Evolutionary conservation across 2,797 vertebrate species (phyloP), one percentile per base, ranked within the genome.

Genomic region (Sebastes dallii): DNA sequence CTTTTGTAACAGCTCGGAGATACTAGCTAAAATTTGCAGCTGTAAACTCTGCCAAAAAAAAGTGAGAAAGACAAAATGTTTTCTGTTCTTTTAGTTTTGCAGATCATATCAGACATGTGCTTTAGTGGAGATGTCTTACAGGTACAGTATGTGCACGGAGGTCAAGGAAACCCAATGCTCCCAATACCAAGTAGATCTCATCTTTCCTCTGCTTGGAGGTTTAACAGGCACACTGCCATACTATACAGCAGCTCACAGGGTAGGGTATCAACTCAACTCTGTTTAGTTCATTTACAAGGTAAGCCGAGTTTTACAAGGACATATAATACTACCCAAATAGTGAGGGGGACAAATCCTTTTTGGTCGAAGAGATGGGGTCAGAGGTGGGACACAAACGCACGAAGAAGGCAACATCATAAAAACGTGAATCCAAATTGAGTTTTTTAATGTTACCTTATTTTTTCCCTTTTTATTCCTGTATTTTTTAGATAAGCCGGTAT

Each of bases 271-370:
- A 46, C 42, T 86, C 67, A 65, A 66, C 82, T 84, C 88, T 87
- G 66, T 89, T 87, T 84, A 86, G 87, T 88, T 69, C 59, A 65
- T 91, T 93, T 91, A 90, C 75, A 85, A 85, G 79, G 80, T 82
- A 82, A 91, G 78, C 25, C 83, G 81, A 91, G 86, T 66, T 92
- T 91, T 85, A 88, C 76, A 70, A 79, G 84, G 71, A 72, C 5
- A 85, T 69, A 54, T 81, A 76, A 66, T 82, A 69, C 79, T 75
- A 39, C 65, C 80, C 72, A 85, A 85, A 90, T 72, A 70, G 77
- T 81, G 69, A 66, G 20, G 61, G 30, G 22, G 9, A 3, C 20
- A 50, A 30, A 73, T 68, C 58, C n/a, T 74, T 74, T 75, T 80
- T 72, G 52, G 67, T 64, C 29, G 54, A 70, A 70, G 65, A 34